Evolutionary conservation across 2,888 invertebrate species (phyloP).

Genomic region (Bellardia pandia): DNA sequence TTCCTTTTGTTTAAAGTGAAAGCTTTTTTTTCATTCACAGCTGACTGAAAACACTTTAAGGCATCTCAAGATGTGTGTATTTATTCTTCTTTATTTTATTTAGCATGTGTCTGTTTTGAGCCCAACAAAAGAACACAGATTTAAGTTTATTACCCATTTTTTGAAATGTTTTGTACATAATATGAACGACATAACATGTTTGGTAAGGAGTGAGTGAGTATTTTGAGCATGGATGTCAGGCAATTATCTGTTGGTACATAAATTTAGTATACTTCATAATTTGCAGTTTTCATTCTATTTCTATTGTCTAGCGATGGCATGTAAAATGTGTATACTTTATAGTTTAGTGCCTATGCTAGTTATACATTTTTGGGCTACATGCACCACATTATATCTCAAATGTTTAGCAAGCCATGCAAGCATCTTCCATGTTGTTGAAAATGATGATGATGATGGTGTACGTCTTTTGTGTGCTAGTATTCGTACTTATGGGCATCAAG

Average conservation of each 20-base stretch:
- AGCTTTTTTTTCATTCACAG: constrained; percentile 19
- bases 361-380: constrained; percentile 15
- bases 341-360: neutral
- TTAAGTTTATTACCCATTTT: constrained; percentile 66
- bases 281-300: constrained; percentile 54
- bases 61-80: constrained; percentile 54
- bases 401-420: constrained; percentile 51
- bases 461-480: constrained; percentile 23
- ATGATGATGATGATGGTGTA: constrained; percentile 41
- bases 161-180: constrained; percentile 49
- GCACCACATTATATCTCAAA: constrained; percentile 45
- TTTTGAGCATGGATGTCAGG: constrained; percentile 63
- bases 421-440: constrained; percentile 43
- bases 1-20: constrained; percentile 36
- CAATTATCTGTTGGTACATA: constrained; percentile 74
- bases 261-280: constrained; percentile 66
- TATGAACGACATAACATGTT: neutral
- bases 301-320: constrained; percentile 53
- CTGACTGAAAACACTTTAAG: constrained; percentile 57
- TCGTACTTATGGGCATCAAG: constrained; percentile 53
- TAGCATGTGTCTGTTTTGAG: constrained; percentile 49
- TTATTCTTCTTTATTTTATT: constrained; percentile 14
- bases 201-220: constrained; percentile 17
- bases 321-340: constrained; percentile 51
- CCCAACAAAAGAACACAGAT: constrained; percentile 52